phyloP scores from a whole-genome alignment of 2,797 vertebrate genomes.

The Hipposideros larvatus region DNA sequence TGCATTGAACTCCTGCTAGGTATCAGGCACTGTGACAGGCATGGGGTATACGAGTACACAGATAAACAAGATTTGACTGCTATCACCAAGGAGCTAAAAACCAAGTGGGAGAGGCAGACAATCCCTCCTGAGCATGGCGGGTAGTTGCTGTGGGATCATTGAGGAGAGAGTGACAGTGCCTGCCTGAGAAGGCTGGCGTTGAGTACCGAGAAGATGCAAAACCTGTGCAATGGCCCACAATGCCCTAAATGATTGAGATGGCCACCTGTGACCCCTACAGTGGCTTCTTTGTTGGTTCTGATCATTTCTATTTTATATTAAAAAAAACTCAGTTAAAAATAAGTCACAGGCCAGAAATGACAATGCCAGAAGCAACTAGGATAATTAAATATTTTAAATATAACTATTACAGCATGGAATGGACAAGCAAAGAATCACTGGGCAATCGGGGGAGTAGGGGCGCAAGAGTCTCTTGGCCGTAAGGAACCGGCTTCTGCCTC shows the following conservation, averaged over 20 bases:
- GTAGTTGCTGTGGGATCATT: neutral
- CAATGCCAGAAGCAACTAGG: neutral
- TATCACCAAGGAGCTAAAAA: neutral
- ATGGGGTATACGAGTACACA: fast-evolving
- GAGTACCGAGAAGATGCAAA: neutral
- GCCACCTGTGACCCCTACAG: neutral
- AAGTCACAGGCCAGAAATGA: neutral
- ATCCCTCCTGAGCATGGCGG: neutral
- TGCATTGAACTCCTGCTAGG: neutral
- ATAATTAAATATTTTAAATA: neutral
- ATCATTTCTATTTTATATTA: neutral
- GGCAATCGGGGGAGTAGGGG: neutral
- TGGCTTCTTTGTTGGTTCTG: neutral
- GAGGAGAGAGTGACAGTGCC: neutral
- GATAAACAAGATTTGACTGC: neutral
- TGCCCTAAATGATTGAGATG: neutral
- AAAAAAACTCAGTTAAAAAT: neutral
- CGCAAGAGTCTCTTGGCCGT: neutral
- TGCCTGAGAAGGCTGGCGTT: neutral
- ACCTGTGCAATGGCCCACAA: too few relatives aligned
- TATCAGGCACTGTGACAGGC: neutral
- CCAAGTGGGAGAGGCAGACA: neutral
- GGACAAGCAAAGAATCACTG: neutral
- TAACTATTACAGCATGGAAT: neutral
- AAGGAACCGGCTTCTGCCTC: neutral